phyloP scores from a whole-genome alignment of 2,113 vertebrate species.

The Boleophthalmus pectinirostris region DNA sequence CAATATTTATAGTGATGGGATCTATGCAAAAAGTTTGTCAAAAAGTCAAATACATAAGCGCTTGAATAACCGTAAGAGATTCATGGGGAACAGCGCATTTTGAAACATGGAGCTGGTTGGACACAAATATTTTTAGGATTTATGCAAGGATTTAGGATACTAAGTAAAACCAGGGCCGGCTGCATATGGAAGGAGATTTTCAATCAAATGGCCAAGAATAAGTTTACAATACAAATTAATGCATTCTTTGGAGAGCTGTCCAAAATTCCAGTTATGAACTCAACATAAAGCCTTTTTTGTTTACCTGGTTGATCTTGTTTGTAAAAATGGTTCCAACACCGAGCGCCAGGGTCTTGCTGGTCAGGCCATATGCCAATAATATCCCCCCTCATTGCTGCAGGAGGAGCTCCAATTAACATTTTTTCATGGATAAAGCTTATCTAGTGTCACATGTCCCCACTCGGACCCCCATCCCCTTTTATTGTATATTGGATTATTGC shows the following conservation, averaged over 20 bases:
- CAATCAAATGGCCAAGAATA: background rate
- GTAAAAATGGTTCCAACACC: slow-evolving; percentile 6
- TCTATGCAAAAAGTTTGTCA: no score
- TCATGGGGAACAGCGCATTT: background rate
- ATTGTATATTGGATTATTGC: slow-evolving; percentile 11
- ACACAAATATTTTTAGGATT: background rate
- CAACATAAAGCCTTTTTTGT: slow-evolving; percentile 38
- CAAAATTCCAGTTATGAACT: slow-evolving; percentile 6
- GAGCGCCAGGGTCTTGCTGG: background rate
- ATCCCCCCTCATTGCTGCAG: slow-evolving; percentile 6
- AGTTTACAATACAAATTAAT: background rate
- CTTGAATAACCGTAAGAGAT: background rate
- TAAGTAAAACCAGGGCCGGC: background rate
- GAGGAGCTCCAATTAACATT: slow-evolving; percentile 11
- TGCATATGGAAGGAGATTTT: background rate
- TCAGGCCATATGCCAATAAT: slow-evolving; percentile 3
- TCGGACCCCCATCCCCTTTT: background rate
- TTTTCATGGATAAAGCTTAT: slow-evolving; percentile 7
- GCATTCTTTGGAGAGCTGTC: background rate
- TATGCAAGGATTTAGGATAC: background rate
- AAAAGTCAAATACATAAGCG: no score
- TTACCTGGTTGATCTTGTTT: slow-evolving; percentile 28
- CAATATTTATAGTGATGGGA: no score
- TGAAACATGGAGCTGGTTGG: background rate
- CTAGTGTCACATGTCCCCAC: background rate